Percentiles rank a stretch among this genome's conserved stretches.
These are phyloP conservation scores for Sebastes hubbsi DNA, from an alignment of 2,797 vertebrate genomes.

Conservation along the genomic window DNA sequence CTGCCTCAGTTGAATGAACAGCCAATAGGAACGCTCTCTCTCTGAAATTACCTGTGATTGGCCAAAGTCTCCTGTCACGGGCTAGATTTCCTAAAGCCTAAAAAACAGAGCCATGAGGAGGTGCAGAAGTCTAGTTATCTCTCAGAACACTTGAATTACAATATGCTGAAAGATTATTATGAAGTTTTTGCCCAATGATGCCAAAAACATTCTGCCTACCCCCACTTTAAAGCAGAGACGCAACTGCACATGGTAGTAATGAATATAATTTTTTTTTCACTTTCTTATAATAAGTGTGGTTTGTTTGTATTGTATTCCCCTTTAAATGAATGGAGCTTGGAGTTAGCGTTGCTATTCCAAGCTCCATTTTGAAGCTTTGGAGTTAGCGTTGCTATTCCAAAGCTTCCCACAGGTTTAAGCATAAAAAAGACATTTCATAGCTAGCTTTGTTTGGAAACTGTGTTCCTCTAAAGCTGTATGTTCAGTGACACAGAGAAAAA, in stretches of 20 bases:
- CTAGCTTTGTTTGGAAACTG: background rate
- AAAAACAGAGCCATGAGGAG: too few species aligned
- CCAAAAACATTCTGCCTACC: too few species aligned
- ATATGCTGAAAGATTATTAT: too few species aligned
- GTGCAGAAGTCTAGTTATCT: accelerated
- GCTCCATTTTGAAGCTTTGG: background rate
- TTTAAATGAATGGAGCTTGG: background rate
- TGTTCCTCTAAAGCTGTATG: slow-evolving; percentile 2
- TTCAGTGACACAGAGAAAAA: background rate
- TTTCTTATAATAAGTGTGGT: background rate
- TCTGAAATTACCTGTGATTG: too few species aligned
- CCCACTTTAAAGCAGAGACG: background rate
- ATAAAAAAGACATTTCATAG: background rate
- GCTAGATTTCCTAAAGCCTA: too few species aligned
- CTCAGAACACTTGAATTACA: too few species aligned
- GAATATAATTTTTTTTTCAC: background rate
- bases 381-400: background rate
- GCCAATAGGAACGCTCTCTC: too few species aligned
- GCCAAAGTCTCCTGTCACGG: too few species aligned
- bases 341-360: background rate
- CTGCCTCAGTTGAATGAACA: too few species aligned
- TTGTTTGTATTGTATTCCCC: background rate
- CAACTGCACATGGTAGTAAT: background rate
- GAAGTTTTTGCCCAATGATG: too few species aligned
- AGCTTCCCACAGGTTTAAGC: background rate